Evolutionary conservation across 2,797 vertebrate species (phyloP).

Genomic region (Pterois miles): DNA sequence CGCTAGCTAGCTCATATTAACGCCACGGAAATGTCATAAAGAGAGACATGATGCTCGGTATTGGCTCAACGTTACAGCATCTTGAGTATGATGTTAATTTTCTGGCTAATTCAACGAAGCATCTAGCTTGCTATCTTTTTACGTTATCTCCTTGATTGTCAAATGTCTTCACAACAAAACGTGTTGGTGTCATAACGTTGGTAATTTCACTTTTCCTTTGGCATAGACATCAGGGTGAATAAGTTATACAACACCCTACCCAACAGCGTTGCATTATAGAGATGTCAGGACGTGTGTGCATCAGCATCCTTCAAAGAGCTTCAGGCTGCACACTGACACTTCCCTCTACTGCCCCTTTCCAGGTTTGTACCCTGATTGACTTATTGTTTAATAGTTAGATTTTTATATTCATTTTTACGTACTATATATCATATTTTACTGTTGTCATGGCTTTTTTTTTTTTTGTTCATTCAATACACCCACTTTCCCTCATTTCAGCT

Average conservation of each 20-base stretch:
- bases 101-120: neutral
- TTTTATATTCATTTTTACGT: neutral
- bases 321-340: conserved; percentile 65
- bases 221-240: neutral
- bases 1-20: neutral
- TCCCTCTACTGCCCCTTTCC: conserved; percentile 53
- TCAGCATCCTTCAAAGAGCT: conserved; percentile 83
- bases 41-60: neutral
- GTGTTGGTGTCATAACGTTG: rapidly evolving
- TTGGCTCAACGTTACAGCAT: neutral
- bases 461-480: conserved; percentile 36
- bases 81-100: neutral
- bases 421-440: neutral
- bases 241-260: neutral
- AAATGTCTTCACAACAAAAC: neutral
- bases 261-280: conserved; percentile 38
- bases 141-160: neutral
- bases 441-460: too few species aligned
- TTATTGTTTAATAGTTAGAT: neutral
- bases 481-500: conserved; percentile 62
- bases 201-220: neutral
- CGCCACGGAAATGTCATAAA: rapidly evolving
- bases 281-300: conserved; percentile 88
- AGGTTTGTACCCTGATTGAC: conserved; percentile 54
- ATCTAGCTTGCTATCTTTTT: neutral